Evolutionary conservation across 2,888 invertebrate species (phyloP).

Genomic region (Glyphotaelius pellucidus): DNA sequence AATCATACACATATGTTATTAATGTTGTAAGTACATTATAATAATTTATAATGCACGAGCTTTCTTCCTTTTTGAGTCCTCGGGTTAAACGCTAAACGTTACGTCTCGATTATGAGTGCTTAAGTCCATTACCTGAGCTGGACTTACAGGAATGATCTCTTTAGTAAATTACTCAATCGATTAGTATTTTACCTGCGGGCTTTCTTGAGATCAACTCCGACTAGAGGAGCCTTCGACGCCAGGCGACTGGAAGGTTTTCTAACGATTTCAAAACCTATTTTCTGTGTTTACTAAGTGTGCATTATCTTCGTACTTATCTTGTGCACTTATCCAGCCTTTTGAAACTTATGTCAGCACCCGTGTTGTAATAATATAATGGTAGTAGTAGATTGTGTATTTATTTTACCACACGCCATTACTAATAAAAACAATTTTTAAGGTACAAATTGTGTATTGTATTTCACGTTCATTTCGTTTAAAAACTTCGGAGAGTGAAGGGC

Average conservation of each 20-base stretch:
- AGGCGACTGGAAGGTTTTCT: neutral
- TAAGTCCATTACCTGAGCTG: neutral
- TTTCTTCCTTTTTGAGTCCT: conserved; percentile 11
- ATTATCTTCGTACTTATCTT: neutral
- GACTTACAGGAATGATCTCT: conserved; percentile 41
- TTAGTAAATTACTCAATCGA: conserved; percentile 62
- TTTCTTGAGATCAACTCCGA: neutral
- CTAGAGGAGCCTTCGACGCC: neutral
- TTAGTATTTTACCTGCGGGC: conserved; percentile 57
- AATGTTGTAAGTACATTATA: neutral
- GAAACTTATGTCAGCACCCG: too few relatives aligned
- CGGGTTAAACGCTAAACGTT: conserved; percentile 21
- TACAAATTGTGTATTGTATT: too few relatives aligned
- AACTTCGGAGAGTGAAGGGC: too few relatives aligned
- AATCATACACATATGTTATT: neutral
- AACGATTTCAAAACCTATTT: neutral
- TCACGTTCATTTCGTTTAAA: too few relatives aligned
- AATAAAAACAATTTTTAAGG: too few relatives aligned
- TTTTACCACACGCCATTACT: too few relatives aligned
- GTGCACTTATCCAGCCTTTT: neutral
- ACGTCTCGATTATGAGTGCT: conserved; percentile 21
- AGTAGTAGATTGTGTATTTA: too few relatives aligned
- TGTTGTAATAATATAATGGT: too few relatives aligned
- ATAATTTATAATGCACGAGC: neutral
- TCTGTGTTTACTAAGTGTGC: neutral